Evolutionary conservation across 2,888 invertebrate species (phyloP).

Genomic region (Melangyna quadrimaculata): DNA sequence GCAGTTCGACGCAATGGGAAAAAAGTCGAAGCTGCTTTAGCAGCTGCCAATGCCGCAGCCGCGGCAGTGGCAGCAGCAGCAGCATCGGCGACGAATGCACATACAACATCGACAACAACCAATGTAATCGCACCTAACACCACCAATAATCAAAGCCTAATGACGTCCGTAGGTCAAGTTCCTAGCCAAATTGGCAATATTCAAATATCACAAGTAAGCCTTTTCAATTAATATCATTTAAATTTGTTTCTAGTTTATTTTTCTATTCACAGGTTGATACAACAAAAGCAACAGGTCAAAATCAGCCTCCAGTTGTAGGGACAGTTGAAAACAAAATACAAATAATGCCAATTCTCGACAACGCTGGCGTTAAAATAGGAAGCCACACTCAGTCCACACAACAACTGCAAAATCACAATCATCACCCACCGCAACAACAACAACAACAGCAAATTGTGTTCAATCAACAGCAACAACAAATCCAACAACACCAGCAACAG

Average conservation of each 20-base stretch:
- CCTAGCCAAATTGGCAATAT: constrained; percentile 82
- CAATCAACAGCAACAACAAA: constrained; percentile 43
- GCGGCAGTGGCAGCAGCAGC: constrained; percentile 35
- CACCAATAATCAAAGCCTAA: constrained; percentile 68
- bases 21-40: constrained; percentile 76
- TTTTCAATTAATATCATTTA: not conserved
- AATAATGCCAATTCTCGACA: constrained; percentile 80
- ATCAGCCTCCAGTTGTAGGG: constrained; percentile 75
- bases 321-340: constrained; percentile 81
- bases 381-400: constrained; percentile 47
- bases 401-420: constrained; percentile 47
- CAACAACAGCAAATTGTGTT: constrained; percentile 70
- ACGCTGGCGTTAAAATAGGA: constrained; percentile 75
- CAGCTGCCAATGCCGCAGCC: constrained; percentile 40
- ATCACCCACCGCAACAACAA: constrained; percentile 61
- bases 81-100: constrained; percentile 8
- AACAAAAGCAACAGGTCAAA: constrained; percentile 76
- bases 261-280: constrained; percentile 74
- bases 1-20: constrained; percentile 79
- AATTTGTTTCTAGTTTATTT: not conserved
- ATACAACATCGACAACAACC: constrained; percentile 42
- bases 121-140: constrained; percentile 24
- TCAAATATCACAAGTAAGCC: constrained; percentile 79
- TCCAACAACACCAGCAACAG: constrained; percentile 55
- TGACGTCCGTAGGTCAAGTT: constrained; percentile 76